A percentile compares a stretch with the other conserved stretches of the same genome.
Conservation (phyloP, 2,888 invertebrate genomes). For the Lucinisca nassula region DNA sequence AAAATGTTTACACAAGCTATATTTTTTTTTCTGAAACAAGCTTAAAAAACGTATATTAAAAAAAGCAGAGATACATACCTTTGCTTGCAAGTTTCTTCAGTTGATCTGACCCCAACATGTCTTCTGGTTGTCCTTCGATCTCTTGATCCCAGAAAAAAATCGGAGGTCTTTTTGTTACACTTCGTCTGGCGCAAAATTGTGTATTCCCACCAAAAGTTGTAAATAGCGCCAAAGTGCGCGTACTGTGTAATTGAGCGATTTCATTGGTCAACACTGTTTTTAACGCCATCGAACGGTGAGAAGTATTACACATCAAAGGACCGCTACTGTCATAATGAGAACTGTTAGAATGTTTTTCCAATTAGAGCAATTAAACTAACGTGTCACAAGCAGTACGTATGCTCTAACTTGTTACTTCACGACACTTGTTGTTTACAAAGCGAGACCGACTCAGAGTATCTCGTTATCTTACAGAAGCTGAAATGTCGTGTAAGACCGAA, state of each 20-base stretch:
- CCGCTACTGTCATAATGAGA: not conserved
- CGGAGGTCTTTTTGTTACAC: constrained; percentile 34
- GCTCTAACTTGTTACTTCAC: no score
- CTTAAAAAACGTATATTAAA: no score
- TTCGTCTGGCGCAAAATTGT: constrained; percentile 53
- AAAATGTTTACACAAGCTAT: no score
- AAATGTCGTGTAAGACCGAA: no score
- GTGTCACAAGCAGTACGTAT: no score
- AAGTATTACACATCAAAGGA: not conserved
- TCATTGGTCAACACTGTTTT: constrained; percentile 67
- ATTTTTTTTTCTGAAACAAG: no score
- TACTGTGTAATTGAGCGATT: constrained; percentile 25
- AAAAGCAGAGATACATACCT: constrained; percentile 70
- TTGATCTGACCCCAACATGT: constrained; percentile 75
- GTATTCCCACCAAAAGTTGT: constrained; percentile 75
- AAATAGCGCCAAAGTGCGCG: constrained; percentile 70
- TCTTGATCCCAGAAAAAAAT: constrained; percentile 55
- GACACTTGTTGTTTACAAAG: no score
- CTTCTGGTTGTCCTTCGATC: constrained; percentile 29
- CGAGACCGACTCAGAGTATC: no score
- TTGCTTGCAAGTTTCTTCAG: constrained; percentile 70
- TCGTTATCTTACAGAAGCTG: no score
- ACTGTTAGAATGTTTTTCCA: not conserved
- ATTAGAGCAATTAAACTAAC: no score
- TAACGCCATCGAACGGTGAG: constrained; percentile 56